These are phyloP conservation scores for Linnaemya tessellans DNA, from an alignment of 2,888 invertebrate genomes.

Conservation along the genomic window DNA sequence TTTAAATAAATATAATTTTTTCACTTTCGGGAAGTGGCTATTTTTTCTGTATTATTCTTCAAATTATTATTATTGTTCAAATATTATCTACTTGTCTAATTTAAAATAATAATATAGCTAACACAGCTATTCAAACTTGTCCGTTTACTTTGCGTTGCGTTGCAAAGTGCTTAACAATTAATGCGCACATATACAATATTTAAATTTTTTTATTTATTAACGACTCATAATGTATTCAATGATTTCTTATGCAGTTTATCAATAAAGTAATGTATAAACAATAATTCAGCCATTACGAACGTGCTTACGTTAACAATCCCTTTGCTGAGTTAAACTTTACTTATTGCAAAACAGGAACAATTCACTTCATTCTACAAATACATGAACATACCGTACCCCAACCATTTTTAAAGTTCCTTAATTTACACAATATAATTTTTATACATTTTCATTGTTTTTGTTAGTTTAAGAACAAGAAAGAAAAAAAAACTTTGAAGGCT, in stretches of 20 bases:
- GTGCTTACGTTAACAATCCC: slow-evolving; percentile 33
- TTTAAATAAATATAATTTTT: too few species aligned
- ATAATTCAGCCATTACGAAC: slow-evolving; percentile 31
- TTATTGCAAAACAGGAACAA: slow-evolving; percentile 3
- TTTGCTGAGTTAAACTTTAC: background rate
- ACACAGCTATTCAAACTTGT: too few species aligned
- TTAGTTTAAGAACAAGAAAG: slow-evolving; percentile 17
- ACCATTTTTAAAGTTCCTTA: slow-evolving; percentile 36
- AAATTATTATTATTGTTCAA: too few species aligned
- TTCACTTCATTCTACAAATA: too few species aligned
- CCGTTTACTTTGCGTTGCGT: background rate
- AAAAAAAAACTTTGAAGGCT: slow-evolving; percentile 53
- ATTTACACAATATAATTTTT: slow-evolving; percentile 18
- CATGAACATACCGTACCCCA: too few species aligned
- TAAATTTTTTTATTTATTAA: background rate
- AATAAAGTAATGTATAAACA: slow-evolving; percentile 6
- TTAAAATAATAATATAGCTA: too few species aligned
- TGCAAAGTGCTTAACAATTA: background rate
- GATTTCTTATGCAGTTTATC: slow-evolving; percentile 5
- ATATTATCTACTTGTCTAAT: too few species aligned
- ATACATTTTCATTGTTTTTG: background rate
- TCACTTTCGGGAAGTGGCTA: too few species aligned
- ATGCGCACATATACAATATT: background rate
- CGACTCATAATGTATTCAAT: background rate
- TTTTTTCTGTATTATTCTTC: too few species aligned